Conservation (phyloP, 2,888 invertebrate genomes). For the Parnassius orleans region DNA sequence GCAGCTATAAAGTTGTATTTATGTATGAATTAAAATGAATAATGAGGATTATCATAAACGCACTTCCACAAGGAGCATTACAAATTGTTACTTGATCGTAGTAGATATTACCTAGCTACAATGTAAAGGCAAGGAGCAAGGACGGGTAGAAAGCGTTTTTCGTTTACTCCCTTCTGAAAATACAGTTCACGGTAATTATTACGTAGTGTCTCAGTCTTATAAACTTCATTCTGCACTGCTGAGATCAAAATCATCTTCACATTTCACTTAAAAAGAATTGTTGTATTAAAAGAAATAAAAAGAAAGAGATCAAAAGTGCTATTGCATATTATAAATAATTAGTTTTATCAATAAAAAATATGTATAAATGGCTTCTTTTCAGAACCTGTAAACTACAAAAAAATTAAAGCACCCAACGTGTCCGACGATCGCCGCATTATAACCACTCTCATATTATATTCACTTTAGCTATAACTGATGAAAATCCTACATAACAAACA, state of each 20-base stretch:
- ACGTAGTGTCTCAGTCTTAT: constrained; percentile 79
- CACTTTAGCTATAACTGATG: constrained; percentile 42
- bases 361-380: constrained; percentile 46
- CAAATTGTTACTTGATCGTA: constrained; percentile 49
- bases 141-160: constrained; percentile 79
- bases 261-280: constrained; percentile 20
- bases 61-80: constrained; percentile 62
- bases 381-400: constrained; percentile 61
- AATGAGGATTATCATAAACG: constrained; percentile 53
- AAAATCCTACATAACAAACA: constrained; percentile 42
- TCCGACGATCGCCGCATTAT: constrained; percentile 60
- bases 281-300: constrained; percentile 34
- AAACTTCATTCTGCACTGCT: constrained; percentile 65
- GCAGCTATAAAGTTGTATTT: no score
- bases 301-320: constrained; percentile 42
- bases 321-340: constrained; percentile 49
- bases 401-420: constrained; percentile 72
- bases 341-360: constrained; percentile 46
- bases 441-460: constrained; percentile 47
- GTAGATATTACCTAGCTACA: constrained; percentile 72
- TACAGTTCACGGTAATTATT: constrained; percentile 70
- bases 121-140: constrained; percentile 79
- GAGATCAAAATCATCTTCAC: constrained; percentile 43
- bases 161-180: constrained; percentile 72
- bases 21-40: constrained; percentile 39